Percentiles rank a stretch among this genome's conserved stretches.
phyloP scores from a whole-genome alignment of 35 echinoderm and acorn worm species.

The Diadema setosum region DNA sequence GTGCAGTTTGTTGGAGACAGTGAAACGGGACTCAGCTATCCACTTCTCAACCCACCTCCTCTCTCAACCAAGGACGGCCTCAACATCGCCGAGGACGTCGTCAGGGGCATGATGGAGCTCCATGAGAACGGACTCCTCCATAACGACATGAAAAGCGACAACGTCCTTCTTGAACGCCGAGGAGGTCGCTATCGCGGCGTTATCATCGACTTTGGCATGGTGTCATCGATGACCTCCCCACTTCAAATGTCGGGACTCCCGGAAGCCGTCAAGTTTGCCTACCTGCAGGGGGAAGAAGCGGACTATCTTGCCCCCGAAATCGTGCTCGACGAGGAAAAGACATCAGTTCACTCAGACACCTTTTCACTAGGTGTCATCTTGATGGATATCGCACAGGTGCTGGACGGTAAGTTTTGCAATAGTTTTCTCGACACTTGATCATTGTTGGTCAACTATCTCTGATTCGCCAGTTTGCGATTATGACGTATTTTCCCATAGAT shows the following conservation, averaged over 20 bases:
- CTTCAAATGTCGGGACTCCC: not conserved
- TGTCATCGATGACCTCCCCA: not conserved
- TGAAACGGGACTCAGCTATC: not conserved
- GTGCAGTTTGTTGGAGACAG: not conserved
- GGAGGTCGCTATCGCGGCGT: not conserved
- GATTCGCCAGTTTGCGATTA: no score
- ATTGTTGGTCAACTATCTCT: no score
- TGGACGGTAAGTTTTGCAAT: not conserved
- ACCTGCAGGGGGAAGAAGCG: not conserved
- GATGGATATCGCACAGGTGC: not conserved
- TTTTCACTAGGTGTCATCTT: not conserved
- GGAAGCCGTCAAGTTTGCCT: not conserved
- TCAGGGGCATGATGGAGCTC: not conserved
- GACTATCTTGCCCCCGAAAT: not conserved
- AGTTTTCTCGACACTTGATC: no score
- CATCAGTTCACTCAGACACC: not conserved
- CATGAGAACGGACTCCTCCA: not conserved
- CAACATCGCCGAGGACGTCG: not conserved
- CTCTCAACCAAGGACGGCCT: not conserved
- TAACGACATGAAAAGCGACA: not conserved
- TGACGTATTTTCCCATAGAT: no score
- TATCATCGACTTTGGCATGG: not conserved
- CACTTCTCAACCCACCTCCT: not conserved
- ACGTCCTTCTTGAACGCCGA: not conserved
- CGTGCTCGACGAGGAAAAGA: not conserved